A percentile compares a stretch with the other conserved stretches of the same genome.
Conservation (phyloP, 2,113 vertebrate species). For the Alectura lathami region DNA sequence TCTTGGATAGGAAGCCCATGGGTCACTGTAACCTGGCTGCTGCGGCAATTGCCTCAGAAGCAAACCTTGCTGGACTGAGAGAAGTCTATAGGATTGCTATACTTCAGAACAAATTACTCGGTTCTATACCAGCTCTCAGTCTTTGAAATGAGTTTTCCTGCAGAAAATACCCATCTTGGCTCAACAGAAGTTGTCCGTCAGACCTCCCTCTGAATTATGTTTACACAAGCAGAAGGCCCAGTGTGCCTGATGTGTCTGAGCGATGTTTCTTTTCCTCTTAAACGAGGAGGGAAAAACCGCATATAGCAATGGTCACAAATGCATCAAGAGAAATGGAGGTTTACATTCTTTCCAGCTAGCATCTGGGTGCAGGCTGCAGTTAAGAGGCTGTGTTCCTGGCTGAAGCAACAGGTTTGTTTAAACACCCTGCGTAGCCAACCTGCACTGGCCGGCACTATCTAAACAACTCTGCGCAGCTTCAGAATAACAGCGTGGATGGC, state of each 20-base stretch:
- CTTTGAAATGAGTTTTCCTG: not conserved
- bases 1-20: not conserved
- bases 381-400: not conserved
- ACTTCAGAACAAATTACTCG: not conserved
- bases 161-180: not conserved
- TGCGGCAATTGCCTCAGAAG: not conserved
- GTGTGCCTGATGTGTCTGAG: not conserved
- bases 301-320: not conserved
- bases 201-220: not conserved
- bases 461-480: slow-evolving; percentile 3
- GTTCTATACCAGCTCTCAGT: not conserved
- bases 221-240: not conserved
- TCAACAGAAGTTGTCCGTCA: not conserved
- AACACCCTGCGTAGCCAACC: slow-evolving; percentile 15
- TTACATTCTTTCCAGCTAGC: not conserved
- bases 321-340: not conserved
- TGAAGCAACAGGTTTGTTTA: slow-evolving; percentile 22
- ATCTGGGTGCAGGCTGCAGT: not conserved
- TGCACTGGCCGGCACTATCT: not conserved
- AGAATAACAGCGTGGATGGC: not conserved
- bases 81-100: not conserved
- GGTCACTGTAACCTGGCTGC: not conserved
- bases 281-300: not conserved
- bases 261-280: not conserved
- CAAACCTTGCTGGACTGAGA: not conserved